These are phyloP conservation scores for Trichonephila clavata DNA, from an alignment of 1,140 invertebrate genomes.

Conservation along the genomic window DNA sequence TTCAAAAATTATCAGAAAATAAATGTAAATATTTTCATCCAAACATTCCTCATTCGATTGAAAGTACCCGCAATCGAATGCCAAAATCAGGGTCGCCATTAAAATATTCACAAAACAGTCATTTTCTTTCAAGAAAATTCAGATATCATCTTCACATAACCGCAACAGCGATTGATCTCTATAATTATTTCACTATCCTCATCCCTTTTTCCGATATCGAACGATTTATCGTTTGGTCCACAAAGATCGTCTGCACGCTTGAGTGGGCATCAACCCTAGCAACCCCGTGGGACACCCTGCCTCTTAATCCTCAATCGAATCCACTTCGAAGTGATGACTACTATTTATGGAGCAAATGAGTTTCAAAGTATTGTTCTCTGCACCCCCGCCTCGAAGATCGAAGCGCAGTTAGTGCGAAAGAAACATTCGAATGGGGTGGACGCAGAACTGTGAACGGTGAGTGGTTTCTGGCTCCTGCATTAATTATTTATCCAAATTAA, in stretches of 20 bases:
- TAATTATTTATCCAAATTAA: no score
- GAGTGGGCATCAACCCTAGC: not conserved
- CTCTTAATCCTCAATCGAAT: conserved; percentile 34
- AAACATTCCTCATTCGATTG: no score
- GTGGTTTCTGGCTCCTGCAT: not conserved
- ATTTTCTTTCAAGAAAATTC: no score
- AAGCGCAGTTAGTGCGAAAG: not conserved
- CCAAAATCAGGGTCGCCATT: no score
- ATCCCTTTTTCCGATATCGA: no score
- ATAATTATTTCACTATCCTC: no score
- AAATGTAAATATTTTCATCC: no score
- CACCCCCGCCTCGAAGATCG: not conserved
- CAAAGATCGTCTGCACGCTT: not conserved
- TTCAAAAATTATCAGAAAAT: no score
- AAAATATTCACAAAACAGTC: no score
- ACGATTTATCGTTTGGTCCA: not conserved
- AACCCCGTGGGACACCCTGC: conserved; percentile 57
- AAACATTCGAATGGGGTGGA: not conserved
- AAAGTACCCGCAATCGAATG: no score
- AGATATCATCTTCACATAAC: no score
- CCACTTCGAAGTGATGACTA: conserved; percentile 32
- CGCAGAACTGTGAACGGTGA: not conserved
- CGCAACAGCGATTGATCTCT: no score
- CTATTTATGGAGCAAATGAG: conserved; percentile 53
- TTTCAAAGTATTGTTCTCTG: conserved; percentile 43